Conservation (phyloP, 1,140 invertebrate genomes). For the Hycleus phaleratus region DNA sequence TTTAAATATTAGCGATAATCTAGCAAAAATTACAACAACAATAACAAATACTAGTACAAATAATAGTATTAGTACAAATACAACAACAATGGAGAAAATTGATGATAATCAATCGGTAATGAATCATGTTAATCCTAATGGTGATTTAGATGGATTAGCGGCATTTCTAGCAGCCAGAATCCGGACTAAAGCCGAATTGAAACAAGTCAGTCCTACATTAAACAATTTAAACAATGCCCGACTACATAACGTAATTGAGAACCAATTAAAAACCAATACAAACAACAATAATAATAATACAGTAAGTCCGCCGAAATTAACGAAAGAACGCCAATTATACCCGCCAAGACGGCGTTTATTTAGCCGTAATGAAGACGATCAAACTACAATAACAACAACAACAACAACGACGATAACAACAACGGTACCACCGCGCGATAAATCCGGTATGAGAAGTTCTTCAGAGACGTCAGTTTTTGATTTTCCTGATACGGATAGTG, state of each 20-base stretch:
- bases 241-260: conserved; percentile 23
- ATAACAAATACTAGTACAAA: background rate
- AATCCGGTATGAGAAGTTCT: conserved; percentile 49
- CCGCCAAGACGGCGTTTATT: conserved; percentile 44
- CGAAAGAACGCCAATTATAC: conserved; percentile 41
- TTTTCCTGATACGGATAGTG: conserved; percentile 52
- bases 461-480: conserved; percentile 59
- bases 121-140: conserved; percentile 21
- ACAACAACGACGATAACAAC: too few relatives aligned
- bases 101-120: conserved; percentile 21
- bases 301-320: conserved; percentile 47
- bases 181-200: conserved; percentile 73
- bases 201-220: conserved; percentile 52
- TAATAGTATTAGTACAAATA: background rate
- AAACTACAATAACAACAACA: conserved; percentile 14
- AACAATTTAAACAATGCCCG: conserved; percentile 30
- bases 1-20: background rate
- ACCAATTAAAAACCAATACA: conserved; percentile 16
- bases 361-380: conserved; percentile 45
- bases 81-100: background rate
- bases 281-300: conserved; percentile 8
- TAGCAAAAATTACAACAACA: background rate
- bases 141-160: conserved; percentile 47
- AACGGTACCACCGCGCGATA: conserved; percentile 37
- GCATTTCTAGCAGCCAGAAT: conserved; percentile 57